These are phyloP conservation scores for Cerceris rybyensis DNA, from an alignment of 2,888 invertebrate genomes.

Conservation along the genomic window DNA sequence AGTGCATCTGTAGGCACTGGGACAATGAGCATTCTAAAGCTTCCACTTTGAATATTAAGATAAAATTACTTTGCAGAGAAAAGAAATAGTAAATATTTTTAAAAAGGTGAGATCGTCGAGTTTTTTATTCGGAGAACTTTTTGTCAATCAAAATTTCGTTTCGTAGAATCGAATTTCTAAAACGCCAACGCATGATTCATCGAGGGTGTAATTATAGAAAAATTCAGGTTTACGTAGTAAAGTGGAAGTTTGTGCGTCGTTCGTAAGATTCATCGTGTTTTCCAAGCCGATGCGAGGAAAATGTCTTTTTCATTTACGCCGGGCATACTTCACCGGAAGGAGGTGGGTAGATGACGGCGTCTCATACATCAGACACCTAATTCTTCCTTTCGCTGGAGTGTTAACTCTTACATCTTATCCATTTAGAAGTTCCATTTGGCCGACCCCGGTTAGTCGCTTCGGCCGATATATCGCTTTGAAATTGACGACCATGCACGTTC, in stretches of 20 bases:
- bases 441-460: constrained; percentile 17
- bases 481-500: constrained; percentile 67
- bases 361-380: constrained; percentile 75
- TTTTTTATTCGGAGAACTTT: too few relatives aligned
- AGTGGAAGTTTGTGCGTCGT: background rate
- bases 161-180: too few relatives aligned
- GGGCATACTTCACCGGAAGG: constrained; percentile 44
- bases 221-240: background rate
- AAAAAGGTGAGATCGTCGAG: too few relatives aligned
- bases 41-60: too few relatives aligned
- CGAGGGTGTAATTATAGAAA: background rate
- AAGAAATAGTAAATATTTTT: too few relatives aligned
- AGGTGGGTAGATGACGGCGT: constrained; percentile 52
- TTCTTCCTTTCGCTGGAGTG: constrained; percentile 65
- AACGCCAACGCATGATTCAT: background rate
- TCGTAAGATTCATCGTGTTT: constrained; percentile 47
- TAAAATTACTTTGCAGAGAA: too few relatives aligned
- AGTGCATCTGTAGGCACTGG: too few relatives aligned
- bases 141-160: too few relatives aligned
- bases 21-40: too few relatives aligned
- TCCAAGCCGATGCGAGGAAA: constrained; percentile 44
- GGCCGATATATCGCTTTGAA: constrained; percentile 69
- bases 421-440: constrained; percentile 76
- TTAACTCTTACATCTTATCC: constrained; percentile 76
- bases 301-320: constrained; percentile 59